A percentile compares a stretch with the other conserved stretches of the same genome.
These are phyloP conservation scores for Esox masquinongy DNA, from an alignment of 2,797 vertebrate genomes.

Conservation along the genomic window DNA sequence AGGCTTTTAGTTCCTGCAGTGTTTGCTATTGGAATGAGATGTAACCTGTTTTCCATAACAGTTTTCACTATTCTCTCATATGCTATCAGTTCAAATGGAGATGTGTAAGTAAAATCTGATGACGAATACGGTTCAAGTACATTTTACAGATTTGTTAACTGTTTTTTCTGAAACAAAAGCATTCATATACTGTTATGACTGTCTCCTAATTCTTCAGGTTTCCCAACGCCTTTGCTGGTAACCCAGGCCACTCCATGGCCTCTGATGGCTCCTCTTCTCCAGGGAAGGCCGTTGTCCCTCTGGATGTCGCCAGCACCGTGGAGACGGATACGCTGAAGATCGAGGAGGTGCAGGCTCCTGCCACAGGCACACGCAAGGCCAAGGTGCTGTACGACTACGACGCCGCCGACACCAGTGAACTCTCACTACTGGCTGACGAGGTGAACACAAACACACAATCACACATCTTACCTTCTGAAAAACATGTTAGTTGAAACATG, in stretches of 20 bases:
- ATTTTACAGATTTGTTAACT: background rate
- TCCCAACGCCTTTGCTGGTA: slow-evolving; percentile 84
- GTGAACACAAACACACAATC: slow-evolving; percentile 58
- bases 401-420: slow-evolving; percentile 87
- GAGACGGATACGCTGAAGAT: slow-evolving; percentile 72
- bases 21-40: background rate
- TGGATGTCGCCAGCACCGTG: slow-evolving; percentile 47
- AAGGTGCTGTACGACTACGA: slow-evolving; percentile 96
- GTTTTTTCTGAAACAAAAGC: background rate
- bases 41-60: background rate
- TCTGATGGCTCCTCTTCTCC: slow-evolving; percentile 55
- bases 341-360: slow-evolving; percentile 80
- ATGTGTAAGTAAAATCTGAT: slow-evolving; percentile 78
- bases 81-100: slow-evolving; percentile 81
- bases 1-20: background rate
- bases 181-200: background rate
- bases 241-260: slow-evolving; percentile 71
- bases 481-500: background rate
- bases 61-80: slow-evolving; percentile 36
- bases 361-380: slow-evolving; percentile 89
- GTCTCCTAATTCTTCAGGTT: slow-evolving; percentile 65
- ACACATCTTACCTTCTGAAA: background rate
- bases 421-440: slow-evolving; percentile 93
- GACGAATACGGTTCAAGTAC: background rate
- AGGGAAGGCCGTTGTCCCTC: slow-evolving; percentile 29